Evolutionary conservation across 2,888 invertebrate genomes (phyloP), one percentile per base, ranked within the genome.

Genomic region (Tachina fera): DNA sequence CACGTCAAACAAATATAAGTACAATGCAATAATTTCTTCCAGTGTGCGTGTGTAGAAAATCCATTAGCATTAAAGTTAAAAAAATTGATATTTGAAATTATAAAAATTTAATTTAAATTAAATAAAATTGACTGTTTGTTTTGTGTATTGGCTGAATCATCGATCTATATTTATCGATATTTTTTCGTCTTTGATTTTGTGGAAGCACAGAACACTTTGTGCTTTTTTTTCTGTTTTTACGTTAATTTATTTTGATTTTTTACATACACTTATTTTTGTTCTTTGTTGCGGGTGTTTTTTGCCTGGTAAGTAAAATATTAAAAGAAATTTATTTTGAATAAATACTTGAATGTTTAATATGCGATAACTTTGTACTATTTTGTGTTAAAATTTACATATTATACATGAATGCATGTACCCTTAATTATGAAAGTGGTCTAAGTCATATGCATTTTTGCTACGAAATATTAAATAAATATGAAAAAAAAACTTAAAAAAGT

Each of bases 91-190:
- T 71, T 13, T 49, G 43, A 74, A 45, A 72, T 51, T 58, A 31
- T 67, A 41, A 13, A 39, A 68, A 53, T 63, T 60, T 19, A 67
- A 74, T 63, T 19, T 19, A 61, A 70, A 49, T 41, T 53, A 61
- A 79, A 70, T 61, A 19, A 31, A 71, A 67, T 77, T 70, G 68
- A 80, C 71, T 67, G 68, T 80, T 83, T 63, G 8, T 51, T 58
- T 61, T 70, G 16, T 71, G 47, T 78, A 81, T 71, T 78, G 71
- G 80, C 88, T 90, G 91, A 91, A 88, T 91, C 91, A 91, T 89
- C 88, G 81, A 87, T 65, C 89, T 89, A 89, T 87, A 88, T 88
- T 87, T 87, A 83, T 86, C 86, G 78, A 89, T 88, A 90, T 88
- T 89, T 87, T 68, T 16, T 87, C 84, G 81, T 87, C 67, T 85